Evolutionary conservation across 2,797 vertebrate species (phyloP).

Genomic region (Sarcophilus harrisii): DNA sequence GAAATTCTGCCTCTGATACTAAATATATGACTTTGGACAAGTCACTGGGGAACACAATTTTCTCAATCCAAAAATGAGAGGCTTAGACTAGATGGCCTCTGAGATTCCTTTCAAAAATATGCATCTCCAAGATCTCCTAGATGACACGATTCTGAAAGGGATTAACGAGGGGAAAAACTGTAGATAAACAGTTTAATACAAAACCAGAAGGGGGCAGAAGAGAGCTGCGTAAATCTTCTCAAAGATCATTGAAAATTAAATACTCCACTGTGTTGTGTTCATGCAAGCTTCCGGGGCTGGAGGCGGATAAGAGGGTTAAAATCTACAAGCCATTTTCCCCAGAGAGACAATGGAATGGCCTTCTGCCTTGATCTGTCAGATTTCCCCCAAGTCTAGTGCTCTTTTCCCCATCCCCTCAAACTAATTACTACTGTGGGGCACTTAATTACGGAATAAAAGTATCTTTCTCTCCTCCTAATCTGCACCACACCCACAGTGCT

Average conservation of each 20-base stretch:
- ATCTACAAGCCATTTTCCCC: background rate
- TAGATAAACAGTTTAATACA: background rate
- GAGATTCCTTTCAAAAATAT: too few species aligned
- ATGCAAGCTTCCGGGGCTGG: background rate
- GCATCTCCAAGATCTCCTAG: background rate
- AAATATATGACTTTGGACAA: background rate
- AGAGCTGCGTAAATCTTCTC: background rate
- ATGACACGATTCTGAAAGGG: background rate
- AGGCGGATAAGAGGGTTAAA: background rate
- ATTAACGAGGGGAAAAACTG: background rate
- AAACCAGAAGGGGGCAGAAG: slow-evolving; percentile 15
- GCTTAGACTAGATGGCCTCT: background rate
- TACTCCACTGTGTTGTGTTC: background rate
- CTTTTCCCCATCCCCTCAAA: background rate
- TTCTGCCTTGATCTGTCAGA: background rate
- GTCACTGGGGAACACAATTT: background rate
- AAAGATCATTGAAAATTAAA: background rate
- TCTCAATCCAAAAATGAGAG: background rate
- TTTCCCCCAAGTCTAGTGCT: background rate
- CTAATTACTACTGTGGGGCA: background rate
- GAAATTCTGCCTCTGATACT: background rate
- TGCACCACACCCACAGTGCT: background rate
- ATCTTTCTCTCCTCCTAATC: background rate
- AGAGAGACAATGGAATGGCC: background rate
- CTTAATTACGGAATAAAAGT: background rate